Evolutionary conservation across 2,113 vertebrate genomes (phyloP).

Genomic region (Austrofundulus limnaeus): DNA sequence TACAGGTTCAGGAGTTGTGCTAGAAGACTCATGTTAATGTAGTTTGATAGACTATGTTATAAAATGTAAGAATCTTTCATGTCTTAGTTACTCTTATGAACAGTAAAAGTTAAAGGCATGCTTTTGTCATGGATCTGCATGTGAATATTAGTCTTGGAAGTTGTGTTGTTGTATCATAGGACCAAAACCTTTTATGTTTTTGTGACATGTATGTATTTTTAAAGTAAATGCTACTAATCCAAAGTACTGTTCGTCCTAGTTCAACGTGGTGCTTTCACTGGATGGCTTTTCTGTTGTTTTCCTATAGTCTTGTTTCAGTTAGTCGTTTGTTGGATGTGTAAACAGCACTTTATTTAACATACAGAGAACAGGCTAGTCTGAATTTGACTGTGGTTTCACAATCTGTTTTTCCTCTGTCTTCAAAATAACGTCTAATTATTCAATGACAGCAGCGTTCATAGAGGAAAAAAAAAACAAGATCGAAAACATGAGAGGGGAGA

Average conservation of each 20-base stretch:
- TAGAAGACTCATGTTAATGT: background rate
- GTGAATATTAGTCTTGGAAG: slow-evolving; percentile 19
- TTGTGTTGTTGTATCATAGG: slow-evolving; percentile 11
- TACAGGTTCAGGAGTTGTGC: slow-evolving; percentile 30
- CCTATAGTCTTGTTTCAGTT: background rate
- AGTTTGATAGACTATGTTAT: slow-evolving; percentile 5
- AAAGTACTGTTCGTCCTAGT: too few relatives aligned
- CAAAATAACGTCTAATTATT: slow-evolving; percentile 53
- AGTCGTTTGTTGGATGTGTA: slow-evolving; percentile 1
- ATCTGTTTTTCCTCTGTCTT: slow-evolving; percentile 13
- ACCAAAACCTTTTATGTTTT: slow-evolving; percentile 30
- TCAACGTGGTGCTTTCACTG: too few relatives aligned
- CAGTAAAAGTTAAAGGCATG: background rate
- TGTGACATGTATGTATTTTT: slow-evolving; percentile 22
- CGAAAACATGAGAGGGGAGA: slow-evolving; percentile 8
- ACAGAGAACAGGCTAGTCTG: slow-evolving; percentile 8
- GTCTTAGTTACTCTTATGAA: slow-evolving; percentile 7
- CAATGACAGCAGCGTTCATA: slow-evolving; percentile 44
- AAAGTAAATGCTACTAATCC: slow-evolving; percentile 8
- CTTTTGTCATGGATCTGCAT: slow-evolving; percentile 19
- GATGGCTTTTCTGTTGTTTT: too few relatives aligned
- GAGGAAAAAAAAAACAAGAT: slow-evolving; percentile 41
- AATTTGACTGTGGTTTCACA: slow-evolving; percentile 25
- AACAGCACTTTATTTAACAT: background rate
- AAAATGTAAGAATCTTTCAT: background rate